These are phyloP conservation scores for Tetrax tetrax DNA, from an alignment of 2,113 vertebrate genomes.

Conservation along the genomic window DNA sequence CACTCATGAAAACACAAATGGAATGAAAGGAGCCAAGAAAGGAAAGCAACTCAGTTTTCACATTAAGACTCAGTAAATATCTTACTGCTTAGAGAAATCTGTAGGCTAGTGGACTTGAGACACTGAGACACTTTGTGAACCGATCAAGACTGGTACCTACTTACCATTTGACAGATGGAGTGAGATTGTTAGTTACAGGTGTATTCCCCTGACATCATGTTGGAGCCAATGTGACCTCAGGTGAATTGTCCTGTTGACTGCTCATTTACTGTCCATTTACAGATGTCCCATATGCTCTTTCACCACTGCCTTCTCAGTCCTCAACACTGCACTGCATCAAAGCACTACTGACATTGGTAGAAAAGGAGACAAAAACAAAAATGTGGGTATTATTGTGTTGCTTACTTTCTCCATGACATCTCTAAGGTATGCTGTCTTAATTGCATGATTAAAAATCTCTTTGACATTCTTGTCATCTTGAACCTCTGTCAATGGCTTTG, in stretches of 20 bases:
- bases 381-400: background rate
- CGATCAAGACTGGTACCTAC: background rate
- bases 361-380: background rate
- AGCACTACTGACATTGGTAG: background rate
- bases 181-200: background rate
- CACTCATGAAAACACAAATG: background rate
- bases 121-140: background rate
- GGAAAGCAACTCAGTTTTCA: background rate
- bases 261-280: background rate
- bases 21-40: background rate
- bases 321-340: background rate
- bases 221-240: background rate
- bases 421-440: background rate
- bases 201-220: background rate
- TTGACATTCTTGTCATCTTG: background rate
- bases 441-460: background rate
- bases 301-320: background rate
- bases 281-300: background rate
- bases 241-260: background rate
- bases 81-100: background rate
- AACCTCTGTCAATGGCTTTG: background rate
- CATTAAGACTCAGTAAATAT: background rate
- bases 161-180: background rate
- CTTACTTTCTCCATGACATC: background rate
- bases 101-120: background rate